Base-by-base conservation (phyloP, 2,797 vertebrate species). In the Decapterus maruadsi region DNA sequence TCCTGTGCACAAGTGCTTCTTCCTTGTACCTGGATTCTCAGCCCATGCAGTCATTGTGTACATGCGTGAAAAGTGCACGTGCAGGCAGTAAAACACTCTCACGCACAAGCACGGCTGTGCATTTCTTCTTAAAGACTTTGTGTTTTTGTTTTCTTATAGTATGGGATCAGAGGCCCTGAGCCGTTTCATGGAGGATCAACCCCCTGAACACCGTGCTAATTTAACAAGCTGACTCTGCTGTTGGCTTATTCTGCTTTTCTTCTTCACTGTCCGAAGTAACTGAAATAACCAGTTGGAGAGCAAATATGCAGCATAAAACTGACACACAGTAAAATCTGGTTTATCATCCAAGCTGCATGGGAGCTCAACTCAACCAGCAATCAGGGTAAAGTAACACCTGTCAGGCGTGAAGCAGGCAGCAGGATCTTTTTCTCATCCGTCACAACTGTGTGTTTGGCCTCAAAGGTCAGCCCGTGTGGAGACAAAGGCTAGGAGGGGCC, bases 1-100 rank as follows among this genome's bases (percentile, higher is more conserved):
- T 89, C 85, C 88, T 80, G 85, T 48, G 17, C 73, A 66, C 78
- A 88, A 92, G 92, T 86, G 81, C 60, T 71, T 86, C 88, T 88
- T 93, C 88, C 88, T 86, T 54, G 8, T 36, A 54, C 42, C 67
- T 59, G 36, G 19, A 31, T 48, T 22, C 26, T 20, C 46, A 14
- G 57, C 29, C 59, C 69, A 45, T 2, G 16, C 20, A 19, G 38
- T 54, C 72, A 74, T 40, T 69, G 59, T 69, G 59, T 81, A n/a
- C 48, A 40, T 12, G 58, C 68, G 59, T 38, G 1, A 1, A 46
- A 26, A 53, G 46, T 78, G 19, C 29, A 51, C 9, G 53, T 13
- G 31, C 29, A 72, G 56, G 63, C 57, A 20, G 69, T 64, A 17
- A 60, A 54, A 65, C 48, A 26, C 59, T 1, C 19, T 61, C 61